Evolutionary conservation across 2,888 invertebrate species (phyloP).

Genomic region (Syritta pipiens): DNA sequence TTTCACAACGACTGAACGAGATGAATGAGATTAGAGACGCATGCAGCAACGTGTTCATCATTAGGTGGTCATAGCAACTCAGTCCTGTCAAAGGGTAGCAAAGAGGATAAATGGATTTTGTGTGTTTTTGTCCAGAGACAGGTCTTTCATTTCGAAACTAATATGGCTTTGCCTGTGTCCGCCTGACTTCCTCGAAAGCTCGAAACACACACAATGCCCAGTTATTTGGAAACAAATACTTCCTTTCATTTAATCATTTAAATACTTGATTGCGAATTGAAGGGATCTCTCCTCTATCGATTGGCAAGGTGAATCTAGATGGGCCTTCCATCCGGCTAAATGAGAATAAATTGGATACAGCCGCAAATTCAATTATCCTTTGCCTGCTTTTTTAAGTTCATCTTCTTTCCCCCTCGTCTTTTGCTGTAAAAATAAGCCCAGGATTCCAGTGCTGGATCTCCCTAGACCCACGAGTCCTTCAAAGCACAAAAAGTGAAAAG

Average conservation of each 20-base stretch:
- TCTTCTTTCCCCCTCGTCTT: background rate
- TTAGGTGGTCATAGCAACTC: no score
- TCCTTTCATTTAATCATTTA: constrained; percentile 10
- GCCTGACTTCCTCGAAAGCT: no score
- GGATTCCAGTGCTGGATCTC: background rate
- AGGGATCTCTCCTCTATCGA: constrained; percentile 3
- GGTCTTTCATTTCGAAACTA: no score
- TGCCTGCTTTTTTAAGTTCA: constrained; percentile 3
- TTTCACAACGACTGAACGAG: no score
- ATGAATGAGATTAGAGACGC: no score
- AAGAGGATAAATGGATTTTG: no score
- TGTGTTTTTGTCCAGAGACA: no score
- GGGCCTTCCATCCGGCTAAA: constrained; percentile 10
- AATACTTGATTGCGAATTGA: constrained; percentile 22
- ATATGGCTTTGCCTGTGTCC: no score
- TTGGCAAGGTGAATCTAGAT: constrained; percentile 16
- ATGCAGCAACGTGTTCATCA: no score
- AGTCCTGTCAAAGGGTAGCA: no score
- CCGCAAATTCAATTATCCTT: constrained; percentile 56
- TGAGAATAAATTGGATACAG: constrained; percentile 49
- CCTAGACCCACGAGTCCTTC: constrained; percentile 1
- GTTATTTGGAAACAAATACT: constrained; percentile 3
- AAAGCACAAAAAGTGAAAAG: constrained; percentile 4
- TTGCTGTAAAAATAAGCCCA: constrained; percentile 1
- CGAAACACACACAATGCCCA: background rate